Evolutionary conservation across 2,113 vertebrate genomes (phyloP).

Genomic region (Chaenocephalus aceratus): DNA sequence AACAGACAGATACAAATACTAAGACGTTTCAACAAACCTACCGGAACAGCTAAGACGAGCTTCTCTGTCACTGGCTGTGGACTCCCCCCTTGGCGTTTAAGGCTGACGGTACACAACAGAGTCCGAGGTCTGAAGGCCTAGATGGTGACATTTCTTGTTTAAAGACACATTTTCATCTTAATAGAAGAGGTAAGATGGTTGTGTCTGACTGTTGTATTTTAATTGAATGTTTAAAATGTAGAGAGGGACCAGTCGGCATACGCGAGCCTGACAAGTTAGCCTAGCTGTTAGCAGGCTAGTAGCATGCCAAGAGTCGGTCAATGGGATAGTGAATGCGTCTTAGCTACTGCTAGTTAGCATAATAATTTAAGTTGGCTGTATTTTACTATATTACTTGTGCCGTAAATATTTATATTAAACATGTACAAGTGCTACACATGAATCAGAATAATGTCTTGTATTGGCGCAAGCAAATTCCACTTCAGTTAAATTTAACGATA

Average conservation of each 20-base stretch:
- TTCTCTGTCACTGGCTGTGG: neutral
- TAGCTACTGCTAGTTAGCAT: slow-evolving; percentile 9
- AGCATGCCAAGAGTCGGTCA: slow-evolving; percentile 35
- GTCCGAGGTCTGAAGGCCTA: slow-evolving; percentile 68
- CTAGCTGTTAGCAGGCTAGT: slow-evolving; percentile 46
- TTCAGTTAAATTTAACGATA: neutral
- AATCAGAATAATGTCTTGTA: neutral
- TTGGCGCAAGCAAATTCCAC: rapidly evolving
- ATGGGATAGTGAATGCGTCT: neutral
- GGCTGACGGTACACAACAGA: slow-evolving; percentile 33
- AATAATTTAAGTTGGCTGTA: neutral
- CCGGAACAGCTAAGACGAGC: slow-evolving; percentile 3
- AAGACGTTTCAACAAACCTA: slow-evolving; percentile 3
- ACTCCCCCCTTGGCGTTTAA: neutral
- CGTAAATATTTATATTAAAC: neutral
- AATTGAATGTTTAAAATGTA: neutral
- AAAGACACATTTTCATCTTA: neutral
- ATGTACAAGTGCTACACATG: rapidly evolving
- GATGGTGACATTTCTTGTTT: neutral
- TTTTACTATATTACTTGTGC: neutral
- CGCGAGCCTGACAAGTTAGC: slow-evolving; percentile 16
- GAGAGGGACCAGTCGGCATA: neutral
- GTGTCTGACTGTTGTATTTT: neutral
- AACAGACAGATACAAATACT: slow-evolving; percentile 3
- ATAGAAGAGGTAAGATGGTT: slow-evolving; percentile 61